These are phyloP conservation scores for Carapus acus DNA, from an alignment of 2,797 vertebrate species.

Conservation along the genomic window DNA sequence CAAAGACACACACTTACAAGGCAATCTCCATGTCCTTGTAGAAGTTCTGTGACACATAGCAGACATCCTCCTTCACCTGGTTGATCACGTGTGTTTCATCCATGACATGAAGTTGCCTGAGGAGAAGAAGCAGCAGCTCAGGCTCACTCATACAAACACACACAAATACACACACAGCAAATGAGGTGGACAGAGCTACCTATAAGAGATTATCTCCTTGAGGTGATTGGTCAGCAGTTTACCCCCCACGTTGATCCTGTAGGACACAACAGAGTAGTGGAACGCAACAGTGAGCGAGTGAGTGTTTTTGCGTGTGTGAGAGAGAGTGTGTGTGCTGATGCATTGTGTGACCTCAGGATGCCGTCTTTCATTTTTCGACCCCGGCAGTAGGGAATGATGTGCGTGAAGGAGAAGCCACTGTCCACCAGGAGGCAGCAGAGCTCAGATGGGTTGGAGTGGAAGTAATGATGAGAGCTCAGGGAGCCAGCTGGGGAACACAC, in stretches of 20 bases:
- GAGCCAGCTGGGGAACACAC: conserved; percentile 79
- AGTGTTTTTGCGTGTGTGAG: accelerated
- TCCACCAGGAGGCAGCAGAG: conserved; percentile 94
- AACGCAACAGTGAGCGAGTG: not conserved
- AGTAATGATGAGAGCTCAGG: conserved; percentile 87
- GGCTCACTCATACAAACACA: too few relatives aligned
- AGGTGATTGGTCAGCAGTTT: conserved; percentile 97
- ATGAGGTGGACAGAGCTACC: conserved; percentile 64
- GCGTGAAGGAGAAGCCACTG: conserved; percentile 95
- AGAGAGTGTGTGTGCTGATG: too few relatives aligned
- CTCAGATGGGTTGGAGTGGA: conserved; percentile 83
- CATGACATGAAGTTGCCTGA: conserved; percentile 96
- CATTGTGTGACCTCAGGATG: conserved; percentile 79
- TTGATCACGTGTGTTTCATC: conserved; percentile 98
- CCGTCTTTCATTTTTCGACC: conserved; percentile 94
- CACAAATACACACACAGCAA: not conserved
- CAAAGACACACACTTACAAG: conserved; percentile 84
- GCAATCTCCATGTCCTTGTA: conserved; percentile 92
- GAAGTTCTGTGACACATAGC: conserved; percentile 95
- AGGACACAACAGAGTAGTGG: conserved; percentile 18
- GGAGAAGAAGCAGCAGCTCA: not conserved
- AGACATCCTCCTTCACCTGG: conserved; percentile 98
- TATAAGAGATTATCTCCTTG: conserved; percentile 98
- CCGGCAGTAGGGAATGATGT: conserved; percentile 90
- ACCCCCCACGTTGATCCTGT: conserved; percentile 94